Conservation (phyloP, 2,113 vertebrate genomes). For the Carettochelys insculpta region DNA sequence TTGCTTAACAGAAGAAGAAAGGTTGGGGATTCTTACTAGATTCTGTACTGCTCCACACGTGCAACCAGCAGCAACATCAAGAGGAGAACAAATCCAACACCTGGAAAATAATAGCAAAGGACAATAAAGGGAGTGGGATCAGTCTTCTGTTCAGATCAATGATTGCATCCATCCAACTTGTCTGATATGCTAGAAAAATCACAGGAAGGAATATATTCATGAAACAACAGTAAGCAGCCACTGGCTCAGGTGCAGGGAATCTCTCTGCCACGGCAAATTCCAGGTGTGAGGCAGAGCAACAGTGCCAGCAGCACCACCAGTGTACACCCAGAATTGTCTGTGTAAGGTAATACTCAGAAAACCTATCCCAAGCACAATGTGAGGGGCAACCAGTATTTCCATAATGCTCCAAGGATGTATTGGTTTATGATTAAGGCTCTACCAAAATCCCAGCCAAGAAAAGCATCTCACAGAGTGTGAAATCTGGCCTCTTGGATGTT, state of each 20-base stretch:
- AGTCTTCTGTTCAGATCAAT: neutral
- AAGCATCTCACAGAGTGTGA: no score
- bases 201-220: neutral
- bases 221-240: neutral
- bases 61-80: neutral
- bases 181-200: neutral
- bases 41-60: neutral
- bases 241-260: neutral
- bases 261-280: neutral
- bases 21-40: neutral
- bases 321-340: neutral
- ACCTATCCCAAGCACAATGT: neutral
- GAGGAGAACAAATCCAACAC: neutral
- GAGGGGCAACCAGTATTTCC: neutral
- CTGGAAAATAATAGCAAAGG: neutral
- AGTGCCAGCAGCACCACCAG: neutral
- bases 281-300: neutral
- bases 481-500: no score
- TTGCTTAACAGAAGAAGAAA: neutral
- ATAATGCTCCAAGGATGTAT: neutral
- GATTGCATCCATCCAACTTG: neutral
- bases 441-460: no score
- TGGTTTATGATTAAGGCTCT: neutral
- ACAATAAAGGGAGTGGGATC: neutral
- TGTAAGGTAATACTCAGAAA: neutral